Base-by-base conservation (phyloP, 2,888 invertebrate genomes). In the Iselma pallidipennis region DNA sequence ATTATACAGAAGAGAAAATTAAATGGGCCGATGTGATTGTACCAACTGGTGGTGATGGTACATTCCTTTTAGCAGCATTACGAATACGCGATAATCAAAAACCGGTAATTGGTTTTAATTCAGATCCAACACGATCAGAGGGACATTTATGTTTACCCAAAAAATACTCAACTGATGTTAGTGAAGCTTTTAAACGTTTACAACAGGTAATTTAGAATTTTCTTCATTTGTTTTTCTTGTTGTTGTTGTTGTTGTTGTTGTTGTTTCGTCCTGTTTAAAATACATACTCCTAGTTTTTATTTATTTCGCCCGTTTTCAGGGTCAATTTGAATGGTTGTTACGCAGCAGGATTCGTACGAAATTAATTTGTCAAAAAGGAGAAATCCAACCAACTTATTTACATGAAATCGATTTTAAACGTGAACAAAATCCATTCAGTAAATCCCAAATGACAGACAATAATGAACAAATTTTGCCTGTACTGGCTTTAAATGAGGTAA, bases 71-170 rank as follows among this genome's bases (percentile, higher is more conserved):
- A 72, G 96, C 96, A 0, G 95, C 98, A 5, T 94, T 92, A 75
- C 88, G 90, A 79, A 89, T 97, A 23, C 83, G 84, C 56, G 86
- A 90, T 70, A 84, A 82, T 74, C 86, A 88, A 67, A 97, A 94
- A 76, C 95, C 97, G n/a, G 91, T 99, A 59, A 89, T 99, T 72
- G 98, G 98, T 0, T 92, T 99, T 73, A 99, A 99, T 83, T 98
- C 98, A 16, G 94, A 98, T 77, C 97, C 98, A 0, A 87, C 88
- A 71, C 89, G 92, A 71, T 98, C 98, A 0, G 96, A 96, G 73
- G 98, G 99, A 0, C 88, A 94, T 69, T 87, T 99, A 5, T 95
- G 98, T 84, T 82, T 99, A 57, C 92, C 96, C 7, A 90, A 91
- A 57, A 87, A 90, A 80, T 95, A 92, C 77, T 94, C 96, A 0